These are phyloP conservation scores for Gnathonemus echidnorhynchus DNA, from an alignment of 2,113 vertebrate species.

Conservation along the genomic window DNA sequence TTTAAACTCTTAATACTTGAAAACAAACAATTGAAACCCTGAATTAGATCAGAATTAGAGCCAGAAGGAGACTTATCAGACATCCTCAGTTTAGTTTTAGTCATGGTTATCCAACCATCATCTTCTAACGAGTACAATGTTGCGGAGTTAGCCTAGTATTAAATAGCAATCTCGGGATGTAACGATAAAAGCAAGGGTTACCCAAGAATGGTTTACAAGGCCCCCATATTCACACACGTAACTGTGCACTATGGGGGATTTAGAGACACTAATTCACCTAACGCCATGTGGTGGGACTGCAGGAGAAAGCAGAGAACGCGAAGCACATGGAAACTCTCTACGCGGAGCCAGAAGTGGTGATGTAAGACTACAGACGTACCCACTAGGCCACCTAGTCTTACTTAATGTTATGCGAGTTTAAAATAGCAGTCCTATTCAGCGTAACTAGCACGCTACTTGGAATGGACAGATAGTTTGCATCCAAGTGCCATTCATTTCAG, in stretches of 20 bases:
- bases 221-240: background rate
- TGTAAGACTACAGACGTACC: background rate
- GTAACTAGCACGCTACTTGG: background rate
- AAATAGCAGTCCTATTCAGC: background rate
- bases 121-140: background rate
- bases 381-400: background rate
- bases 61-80: background rate
- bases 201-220: background rate
- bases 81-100: background rate
- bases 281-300: background rate
- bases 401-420: background rate
- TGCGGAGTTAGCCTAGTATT: background rate
- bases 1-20: background rate
- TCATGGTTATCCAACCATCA: background rate
- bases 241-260: background rate
- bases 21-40: background rate
- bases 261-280: background rate
- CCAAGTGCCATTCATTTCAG: background rate
- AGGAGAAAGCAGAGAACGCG: background rate
- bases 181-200: background rate
- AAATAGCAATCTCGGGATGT: background rate
- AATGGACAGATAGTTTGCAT: background rate
- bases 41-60: background rate
- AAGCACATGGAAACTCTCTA: background rate
- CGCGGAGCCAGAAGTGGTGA: background rate